Percentiles rank a stretch among this genome's conserved stretches.
These are phyloP conservation scores for Bhutanitis thaidina DNA, from an alignment of 2,888 invertebrate genomes.

Conservation along the genomic window DNA sequence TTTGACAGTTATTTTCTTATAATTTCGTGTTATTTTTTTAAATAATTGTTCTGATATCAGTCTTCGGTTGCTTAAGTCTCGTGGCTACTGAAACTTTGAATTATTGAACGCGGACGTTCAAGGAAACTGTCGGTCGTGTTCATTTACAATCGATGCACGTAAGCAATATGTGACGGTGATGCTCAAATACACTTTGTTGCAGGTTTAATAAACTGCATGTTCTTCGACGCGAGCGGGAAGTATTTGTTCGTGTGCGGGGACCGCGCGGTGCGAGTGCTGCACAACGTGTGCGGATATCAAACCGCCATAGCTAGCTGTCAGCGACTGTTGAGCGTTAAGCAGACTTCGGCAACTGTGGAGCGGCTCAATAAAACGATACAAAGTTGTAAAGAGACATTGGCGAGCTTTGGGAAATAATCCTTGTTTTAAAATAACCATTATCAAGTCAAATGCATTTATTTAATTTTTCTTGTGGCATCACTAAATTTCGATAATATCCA, in stretches of 20 bases:
- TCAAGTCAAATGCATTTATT: slow-evolving; percentile 14
- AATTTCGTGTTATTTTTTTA: too few species aligned
- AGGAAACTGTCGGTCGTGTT: slow-evolving; percentile 20
- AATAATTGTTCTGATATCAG: too few species aligned
- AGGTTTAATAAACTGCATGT: slow-evolving; percentile 84
- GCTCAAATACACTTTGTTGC: slow-evolving; percentile 40
- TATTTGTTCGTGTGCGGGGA: slow-evolving; percentile 87
- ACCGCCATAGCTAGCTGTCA: slow-evolving; percentile 60
- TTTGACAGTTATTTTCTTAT: too few species aligned
- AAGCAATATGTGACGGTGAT: slow-evolving; percentile 1
- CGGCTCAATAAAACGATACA: slow-evolving; percentile 85
- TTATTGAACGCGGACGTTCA: slow-evolving; percentile 22
- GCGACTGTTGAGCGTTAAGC: slow-evolving; percentile 75
- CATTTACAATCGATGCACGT: slow-evolving; percentile 14
- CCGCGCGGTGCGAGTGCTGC: slow-evolving; percentile 87
- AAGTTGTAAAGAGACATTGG: slow-evolving; percentile 75
- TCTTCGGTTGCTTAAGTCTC: slow-evolving; percentile 2
- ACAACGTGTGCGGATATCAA: slow-evolving; percentile 81
- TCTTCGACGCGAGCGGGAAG: slow-evolving; percentile 88
- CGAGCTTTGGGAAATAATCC: slow-evolving; percentile 56
- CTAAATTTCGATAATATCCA: neutral
- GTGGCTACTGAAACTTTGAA: slow-evolving; percentile 27
- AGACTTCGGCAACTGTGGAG: slow-evolving; percentile 87
- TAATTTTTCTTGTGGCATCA: neutral
- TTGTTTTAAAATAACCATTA: neutral